Conservation (phyloP, 2,888 invertebrate genomes). For the Pachymerium ferrugineum region DNA sequence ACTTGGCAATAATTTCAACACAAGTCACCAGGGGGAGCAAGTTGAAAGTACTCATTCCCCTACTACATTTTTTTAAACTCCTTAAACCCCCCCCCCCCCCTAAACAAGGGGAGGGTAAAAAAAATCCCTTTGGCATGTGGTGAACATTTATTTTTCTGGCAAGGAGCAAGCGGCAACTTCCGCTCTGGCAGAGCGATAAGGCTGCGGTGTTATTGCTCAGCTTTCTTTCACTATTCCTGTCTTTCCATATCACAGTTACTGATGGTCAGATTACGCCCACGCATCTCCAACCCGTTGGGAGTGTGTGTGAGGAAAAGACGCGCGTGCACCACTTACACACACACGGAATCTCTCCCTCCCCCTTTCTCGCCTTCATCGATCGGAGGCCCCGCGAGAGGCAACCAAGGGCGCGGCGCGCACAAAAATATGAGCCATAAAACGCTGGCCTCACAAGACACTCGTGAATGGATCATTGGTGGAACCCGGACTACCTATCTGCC, state of each 20-base stretch:
- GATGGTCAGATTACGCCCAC: constrained; percentile 12
- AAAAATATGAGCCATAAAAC: constrained; percentile 29
- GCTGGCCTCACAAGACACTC: background rate
- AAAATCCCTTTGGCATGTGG: background rate
- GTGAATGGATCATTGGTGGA: constrained; percentile 28
- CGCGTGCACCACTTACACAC: constrained; percentile 12
- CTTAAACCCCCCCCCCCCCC: too few relatives aligned
- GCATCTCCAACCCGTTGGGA: constrained; percentile 12
- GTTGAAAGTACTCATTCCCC: too few relatives aligned
- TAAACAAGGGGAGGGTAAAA: background rate
- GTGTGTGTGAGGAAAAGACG: constrained; percentile 1
- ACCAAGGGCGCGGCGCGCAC: constrained; percentile 7
- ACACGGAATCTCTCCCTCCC: background rate
- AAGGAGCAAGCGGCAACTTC: background rate
- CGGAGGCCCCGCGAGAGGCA: constrained; percentile 1
- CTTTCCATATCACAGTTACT: constrained; percentile 19
- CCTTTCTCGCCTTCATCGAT: background rate
- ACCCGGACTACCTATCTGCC: constrained; percentile 18
- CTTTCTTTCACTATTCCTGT: constrained; percentile 14
- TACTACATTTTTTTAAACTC: too few relatives aligned
- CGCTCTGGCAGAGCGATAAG: constrained; percentile 4
- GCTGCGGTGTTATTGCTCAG: constrained; percentile 3
- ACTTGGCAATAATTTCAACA: background rate
- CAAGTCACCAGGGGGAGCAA: too few relatives aligned
- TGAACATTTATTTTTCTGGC: constrained; percentile 19